Base-by-base conservation (phyloP, 2,888 invertebrate species). In the Xiphydria camelus region DNA sequence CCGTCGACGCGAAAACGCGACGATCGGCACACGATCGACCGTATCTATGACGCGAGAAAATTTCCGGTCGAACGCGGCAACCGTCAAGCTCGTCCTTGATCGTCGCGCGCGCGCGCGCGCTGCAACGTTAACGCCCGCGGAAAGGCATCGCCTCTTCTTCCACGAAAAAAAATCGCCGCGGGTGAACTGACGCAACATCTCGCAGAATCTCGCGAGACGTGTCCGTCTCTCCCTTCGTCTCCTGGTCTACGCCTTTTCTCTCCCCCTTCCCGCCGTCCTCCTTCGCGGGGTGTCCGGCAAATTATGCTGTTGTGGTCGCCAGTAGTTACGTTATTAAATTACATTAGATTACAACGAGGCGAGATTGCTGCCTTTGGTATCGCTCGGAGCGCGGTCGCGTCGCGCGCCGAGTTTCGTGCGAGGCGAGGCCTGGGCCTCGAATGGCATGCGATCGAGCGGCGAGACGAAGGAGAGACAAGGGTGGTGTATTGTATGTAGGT, bases 301-400 rank as follows among this genome's bases (percentile, higher is more conserved):
- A 60, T 63, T 62, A 54, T 57, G 46, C 58, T 51, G 51, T 65
- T 61, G 57, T 41, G 50, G 41, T 47, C 44, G 48, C 40, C 54
- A 51, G 47, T 59, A 58, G 55, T 57, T 59, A 60, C 57, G 49
- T 62, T 64, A 66, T 66, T 66, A 61, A 57, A 66, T 66, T 65
- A 63, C 55, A 55, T 64, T 65, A 55, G 55, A 58, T 60, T 56
- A 60, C 58, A 61, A 61, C 55, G 51, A 59, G 48, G 50, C 57
- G 53, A 51, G 59, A 65, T 63, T 59, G 59, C 48, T 50, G 45
- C 48, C 41, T 49, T 51, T 50, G 41, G 36, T 17, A 23, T 31
- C n/a, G n/a, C n/a, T n/a, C n/a, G n/a, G 17, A 32, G 32, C 29
- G 14, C 23, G 42, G 33, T 17, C 18, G 18, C 33, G 32, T 34